phyloP scores from a whole-genome alignment of 2,888 invertebrate species.

The Pterobdella sp. region DNA sequence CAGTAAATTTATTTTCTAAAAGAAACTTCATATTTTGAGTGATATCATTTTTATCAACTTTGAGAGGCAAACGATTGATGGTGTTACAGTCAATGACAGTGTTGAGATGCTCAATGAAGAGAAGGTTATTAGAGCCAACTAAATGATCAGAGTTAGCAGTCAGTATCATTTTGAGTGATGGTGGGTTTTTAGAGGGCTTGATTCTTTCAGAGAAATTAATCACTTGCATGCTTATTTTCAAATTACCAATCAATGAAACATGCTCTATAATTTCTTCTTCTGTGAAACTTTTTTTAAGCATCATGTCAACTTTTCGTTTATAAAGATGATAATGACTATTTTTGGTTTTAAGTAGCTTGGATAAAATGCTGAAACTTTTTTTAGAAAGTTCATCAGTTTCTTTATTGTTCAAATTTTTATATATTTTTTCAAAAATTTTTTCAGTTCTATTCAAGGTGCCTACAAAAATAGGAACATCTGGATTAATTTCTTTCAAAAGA shows the following conservation, averaged over 20 bases:
- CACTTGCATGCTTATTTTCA: background rate
- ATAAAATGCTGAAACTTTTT: slow-evolving; percentile 4
- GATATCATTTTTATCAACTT: slow-evolving; percentile 1
- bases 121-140: background rate
- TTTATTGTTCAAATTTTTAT: background rate
- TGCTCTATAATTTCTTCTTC: background rate
- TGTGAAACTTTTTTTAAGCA: background rate
- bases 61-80: background rate
- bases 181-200: background rate
- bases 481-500: background rate
- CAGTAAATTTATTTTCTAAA: background rate
- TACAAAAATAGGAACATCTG: background rate
- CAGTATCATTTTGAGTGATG: background rate
- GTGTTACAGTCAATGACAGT: background rate
- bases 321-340: background rate
- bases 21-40: background rate
- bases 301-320: background rate
- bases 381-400: background rate
- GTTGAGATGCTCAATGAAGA: slow-evolving; percentile 5
- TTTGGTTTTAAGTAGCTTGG: background rate
- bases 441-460: slow-evolving; percentile 11
- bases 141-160: background rate
- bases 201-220: background rate
- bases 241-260: too few relatives aligned
- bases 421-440: background rate